Percentiles rank a stretch among this genome's conserved stretches.
These are phyloP conservation scores for Umimayanthus chanpuru DNA, from an alignment of 92 coral and sea anemone species.

Conservation along the genomic window DNA sequence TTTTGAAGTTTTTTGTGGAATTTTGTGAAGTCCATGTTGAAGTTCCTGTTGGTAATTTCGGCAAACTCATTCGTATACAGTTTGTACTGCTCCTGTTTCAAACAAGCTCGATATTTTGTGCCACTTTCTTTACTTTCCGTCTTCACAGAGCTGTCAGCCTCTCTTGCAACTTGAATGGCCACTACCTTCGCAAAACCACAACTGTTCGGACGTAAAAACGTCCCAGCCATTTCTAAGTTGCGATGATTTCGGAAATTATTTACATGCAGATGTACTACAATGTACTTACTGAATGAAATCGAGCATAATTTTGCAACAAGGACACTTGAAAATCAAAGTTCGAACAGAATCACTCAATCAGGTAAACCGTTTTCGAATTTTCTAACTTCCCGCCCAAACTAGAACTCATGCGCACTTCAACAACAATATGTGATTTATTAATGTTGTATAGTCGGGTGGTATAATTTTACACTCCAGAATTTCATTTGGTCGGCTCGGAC, in stretches of 20 bases:
- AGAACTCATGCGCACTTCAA: background rate
- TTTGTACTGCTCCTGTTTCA: constrained; percentile 48
- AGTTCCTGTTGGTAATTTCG: constrained; percentile 19
- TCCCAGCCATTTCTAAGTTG: constrained; percentile 44
- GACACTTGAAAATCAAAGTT: background rate
- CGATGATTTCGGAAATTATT: no score
- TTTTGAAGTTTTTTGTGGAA: constrained; percentile 48
- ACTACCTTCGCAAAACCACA: constrained; percentile 61
- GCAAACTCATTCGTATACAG: constrained; percentile 29
- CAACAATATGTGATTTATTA: constrained; percentile 5
- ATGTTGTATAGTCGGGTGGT: background rate
- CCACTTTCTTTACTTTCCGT: constrained; percentile 48
- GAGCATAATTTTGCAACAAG: background rate
- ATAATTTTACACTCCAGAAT: background rate
- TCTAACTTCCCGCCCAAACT: constrained; percentile 10
- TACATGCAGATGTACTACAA: no score
- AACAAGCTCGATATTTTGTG: constrained; percentile 52
- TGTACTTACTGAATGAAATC: background rate
- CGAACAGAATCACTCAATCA: background rate
- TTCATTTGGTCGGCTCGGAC: no score
- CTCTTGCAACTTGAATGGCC: constrained; percentile 51
- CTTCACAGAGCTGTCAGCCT: constrained; percentile 24
- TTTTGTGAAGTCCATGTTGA: constrained; percentile 27
- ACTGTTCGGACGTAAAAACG: constrained; percentile 63
- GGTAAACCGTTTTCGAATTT: background rate